These are phyloP conservation scores for Prinia subflava DNA, from an alignment of 2,113 vertebrate genomes.

Conservation along the genomic window DNA sequence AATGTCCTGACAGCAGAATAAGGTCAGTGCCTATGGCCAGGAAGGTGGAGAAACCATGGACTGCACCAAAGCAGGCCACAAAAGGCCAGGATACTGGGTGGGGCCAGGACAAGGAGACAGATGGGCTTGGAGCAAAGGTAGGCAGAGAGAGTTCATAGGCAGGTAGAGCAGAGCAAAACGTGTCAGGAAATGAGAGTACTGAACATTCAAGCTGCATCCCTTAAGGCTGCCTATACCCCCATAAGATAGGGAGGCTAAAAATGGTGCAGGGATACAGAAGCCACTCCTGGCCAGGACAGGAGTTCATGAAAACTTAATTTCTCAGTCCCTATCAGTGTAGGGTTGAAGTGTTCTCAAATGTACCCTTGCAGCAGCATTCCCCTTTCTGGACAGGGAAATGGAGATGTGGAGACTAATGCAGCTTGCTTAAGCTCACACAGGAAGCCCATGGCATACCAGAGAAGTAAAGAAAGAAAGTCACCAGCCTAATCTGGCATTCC, in stretches of 20 bases:
- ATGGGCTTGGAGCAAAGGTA: not conserved
- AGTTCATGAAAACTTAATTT: not conserved
- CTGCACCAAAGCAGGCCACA: not conserved
- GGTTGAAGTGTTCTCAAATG: not conserved
- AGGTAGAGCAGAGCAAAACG: not conserved
- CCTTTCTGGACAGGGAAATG: not conserved
- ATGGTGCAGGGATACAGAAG: not conserved
- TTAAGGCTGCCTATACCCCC: not conserved
- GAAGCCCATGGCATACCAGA: not conserved
- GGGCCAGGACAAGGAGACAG: not conserved
- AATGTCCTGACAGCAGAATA: not conserved
- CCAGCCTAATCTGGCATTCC: not conserved
- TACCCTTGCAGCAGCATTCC: not conserved
- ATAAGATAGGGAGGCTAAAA: not conserved
- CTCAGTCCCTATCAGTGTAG: not conserved
- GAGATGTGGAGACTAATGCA: not conserved
- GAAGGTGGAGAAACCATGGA: not conserved
- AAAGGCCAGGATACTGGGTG: not conserved
- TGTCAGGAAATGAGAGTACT: not conserved
- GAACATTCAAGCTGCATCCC: not conserved
- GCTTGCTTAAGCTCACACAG: not conserved
- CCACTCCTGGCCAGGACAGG: not conserved
- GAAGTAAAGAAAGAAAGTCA: not conserved
- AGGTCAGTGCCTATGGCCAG: not conserved
- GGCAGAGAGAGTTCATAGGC: not conserved